Conservation (phyloP, 2,113 vertebrate species). For the Corvus moneduloides region DNA sequence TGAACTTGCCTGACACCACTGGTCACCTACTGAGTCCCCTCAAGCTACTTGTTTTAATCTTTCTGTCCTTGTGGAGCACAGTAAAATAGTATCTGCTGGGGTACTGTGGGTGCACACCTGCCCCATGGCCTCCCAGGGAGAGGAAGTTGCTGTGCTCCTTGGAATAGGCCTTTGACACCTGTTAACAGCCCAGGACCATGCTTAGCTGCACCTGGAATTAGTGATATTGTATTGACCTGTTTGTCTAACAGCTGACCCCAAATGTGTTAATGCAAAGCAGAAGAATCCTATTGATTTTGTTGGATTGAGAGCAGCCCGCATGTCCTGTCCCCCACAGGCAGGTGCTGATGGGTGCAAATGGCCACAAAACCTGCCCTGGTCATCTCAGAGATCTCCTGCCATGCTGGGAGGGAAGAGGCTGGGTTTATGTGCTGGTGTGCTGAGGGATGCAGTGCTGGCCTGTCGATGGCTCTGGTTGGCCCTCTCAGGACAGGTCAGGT, state of each 20-base stretch:
- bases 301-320: neutral
- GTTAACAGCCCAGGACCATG: fast-evolving
- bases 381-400: neutral
- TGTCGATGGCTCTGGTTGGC: neutral
- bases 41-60: neutral
- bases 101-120: neutral
- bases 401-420: neutral
- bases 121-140: neutral
- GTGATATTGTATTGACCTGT: neutral
- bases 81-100: neutral
- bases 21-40: neutral
- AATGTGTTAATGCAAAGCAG: neutral
- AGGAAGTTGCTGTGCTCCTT: neutral
- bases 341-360: neutral
- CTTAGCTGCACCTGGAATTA: neutral
- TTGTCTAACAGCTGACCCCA: neutral
- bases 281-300: neutral
- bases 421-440: conserved; percentile 45
- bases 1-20: neutral
- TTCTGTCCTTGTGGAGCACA: neutral
- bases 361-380: neutral
- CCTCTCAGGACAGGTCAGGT: neutral
- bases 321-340: neutral
- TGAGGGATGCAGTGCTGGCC: neutral
- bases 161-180: neutral